Percentiles rank a stretch among this genome's conserved stretches.
phyloP scores from a whole-genome alignment of 2,113 vertebrate genomes.

The Empidonax traillii region DNA sequence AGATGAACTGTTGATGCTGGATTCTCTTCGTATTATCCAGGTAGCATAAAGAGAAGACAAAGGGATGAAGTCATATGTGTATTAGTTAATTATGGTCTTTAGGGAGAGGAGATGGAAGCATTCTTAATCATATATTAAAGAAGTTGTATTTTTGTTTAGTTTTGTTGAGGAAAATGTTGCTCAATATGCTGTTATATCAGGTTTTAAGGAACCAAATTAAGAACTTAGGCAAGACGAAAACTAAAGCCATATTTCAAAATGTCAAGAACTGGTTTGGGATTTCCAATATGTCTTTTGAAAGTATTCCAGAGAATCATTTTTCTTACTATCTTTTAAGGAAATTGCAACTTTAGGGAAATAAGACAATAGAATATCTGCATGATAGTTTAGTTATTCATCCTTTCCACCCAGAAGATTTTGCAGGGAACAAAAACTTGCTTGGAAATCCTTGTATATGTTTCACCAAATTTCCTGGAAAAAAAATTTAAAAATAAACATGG shows the following conservation, averaged over 20 bases:
- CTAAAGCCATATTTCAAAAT: neutral
- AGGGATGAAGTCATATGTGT: neutral
- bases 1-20: neutral
- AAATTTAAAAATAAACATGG: neutral
- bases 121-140: neutral
- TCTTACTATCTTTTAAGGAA: neutral
- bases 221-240: neutral
- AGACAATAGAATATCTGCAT: neutral
- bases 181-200: neutral
- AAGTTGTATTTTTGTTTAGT: neutral
- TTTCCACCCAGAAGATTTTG: neutral
- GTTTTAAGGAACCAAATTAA: neutral
- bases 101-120: neutral
- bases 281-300: neutral
- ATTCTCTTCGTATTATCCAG: neutral
- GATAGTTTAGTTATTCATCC: neutral
- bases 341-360: rapidly evolving
- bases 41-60: neutral
- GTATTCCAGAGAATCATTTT: neutral
- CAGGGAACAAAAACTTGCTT: neutral
- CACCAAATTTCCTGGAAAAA: neutral
- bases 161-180: constrained; percentile 11
- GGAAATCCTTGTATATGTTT: neutral
- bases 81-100: neutral
- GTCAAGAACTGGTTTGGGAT: neutral